Percentiles rank a stretch among this genome's conserved stretches.
Conservation (phyloP, 2,113 vertebrate species). For the Hippocampus zosterae region DNA sequence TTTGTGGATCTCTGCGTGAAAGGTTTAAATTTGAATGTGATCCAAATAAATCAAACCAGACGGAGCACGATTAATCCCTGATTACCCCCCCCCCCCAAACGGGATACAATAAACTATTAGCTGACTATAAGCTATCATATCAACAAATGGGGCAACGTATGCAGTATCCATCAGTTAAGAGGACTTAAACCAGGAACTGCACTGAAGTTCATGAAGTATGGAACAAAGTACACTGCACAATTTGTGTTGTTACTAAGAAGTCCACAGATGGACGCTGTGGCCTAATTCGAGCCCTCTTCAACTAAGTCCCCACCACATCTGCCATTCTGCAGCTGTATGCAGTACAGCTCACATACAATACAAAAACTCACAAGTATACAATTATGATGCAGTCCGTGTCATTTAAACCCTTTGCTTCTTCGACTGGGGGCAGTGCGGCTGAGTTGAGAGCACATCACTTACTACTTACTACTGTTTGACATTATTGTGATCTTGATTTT, state of each 20-base stretch:
- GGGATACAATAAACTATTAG: conserved; percentile 1
- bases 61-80: neutral
- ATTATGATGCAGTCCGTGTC: neutral
- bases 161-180: neutral
- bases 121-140: neutral
- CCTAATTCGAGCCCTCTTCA: conserved; percentile 31
- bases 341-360: conserved; percentile 7
- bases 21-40: conserved; percentile 2
- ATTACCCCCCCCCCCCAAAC: neutral
- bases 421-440: conserved; percentile 8
- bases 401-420: conserved; percentile 21
- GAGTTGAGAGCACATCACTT: neutral
- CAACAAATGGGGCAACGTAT: conserved; percentile 11
- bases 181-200: conserved; percentile 11
- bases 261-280: conserved; percentile 44
- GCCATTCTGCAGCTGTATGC: conserved; percentile 28
- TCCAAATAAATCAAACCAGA: conserved; percentile 2
- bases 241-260: conserved; percentile 22
- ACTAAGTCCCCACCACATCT: conserved; percentile 42
- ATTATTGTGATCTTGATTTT: neutral
- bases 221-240: conserved; percentile 12
- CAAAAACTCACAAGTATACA: conserved; percentile 3
- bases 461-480: neutral
- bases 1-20: neutral
- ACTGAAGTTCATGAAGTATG: conserved; percentile 1